phyloP scores from a whole-genome alignment of 2,888 invertebrate species.

The Agonum fuliginosum region DNA sequence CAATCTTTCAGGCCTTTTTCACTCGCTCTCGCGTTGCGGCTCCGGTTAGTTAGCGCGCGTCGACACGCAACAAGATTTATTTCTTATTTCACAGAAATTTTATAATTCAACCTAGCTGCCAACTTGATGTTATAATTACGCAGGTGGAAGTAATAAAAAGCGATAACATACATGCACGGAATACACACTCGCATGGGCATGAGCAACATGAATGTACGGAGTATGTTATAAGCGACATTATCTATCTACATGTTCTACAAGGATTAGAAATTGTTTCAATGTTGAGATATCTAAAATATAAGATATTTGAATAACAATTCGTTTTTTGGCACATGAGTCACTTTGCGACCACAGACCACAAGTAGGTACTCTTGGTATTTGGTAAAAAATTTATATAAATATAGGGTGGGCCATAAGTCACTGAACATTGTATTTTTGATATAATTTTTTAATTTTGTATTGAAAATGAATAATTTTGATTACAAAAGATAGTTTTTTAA shows the following conservation, averaged over 20 bases:
- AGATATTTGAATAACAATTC: too few relatives aligned
- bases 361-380: too few relatives aligned
- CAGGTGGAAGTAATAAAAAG: slow-evolving; percentile 59
- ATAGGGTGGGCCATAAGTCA: too few relatives aligned
- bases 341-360: too few relatives aligned
- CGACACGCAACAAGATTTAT: slow-evolving; percentile 60
- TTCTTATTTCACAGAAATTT: slow-evolving; percentile 60
- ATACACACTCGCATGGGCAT: slow-evolving; percentile 8
- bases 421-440: too few relatives aligned
- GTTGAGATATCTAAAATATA: too few relatives aligned
- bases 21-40: slow-evolving; percentile 3
- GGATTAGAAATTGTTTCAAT: too few relatives aligned
- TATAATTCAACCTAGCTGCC: slow-evolving; percentile 59
- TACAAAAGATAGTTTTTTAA: too few relatives aligned
- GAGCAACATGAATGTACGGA: not conserved
- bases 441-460: too few relatives aligned
- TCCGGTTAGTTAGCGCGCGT: slow-evolving; percentile 44
- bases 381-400: too few relatives aligned
- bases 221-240: not conserved
- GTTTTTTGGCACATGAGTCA: too few relatives aligned
- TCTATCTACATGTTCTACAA: not conserved
- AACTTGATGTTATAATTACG: slow-evolving; percentile 60
- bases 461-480: too few relatives aligned
- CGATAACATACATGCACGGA: slow-evolving; percentile 57
- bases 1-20: slow-evolving; percentile 48